phyloP scores from a whole-genome alignment of 2,888 invertebrate genomes.

The Ligdia adustata region DNA sequence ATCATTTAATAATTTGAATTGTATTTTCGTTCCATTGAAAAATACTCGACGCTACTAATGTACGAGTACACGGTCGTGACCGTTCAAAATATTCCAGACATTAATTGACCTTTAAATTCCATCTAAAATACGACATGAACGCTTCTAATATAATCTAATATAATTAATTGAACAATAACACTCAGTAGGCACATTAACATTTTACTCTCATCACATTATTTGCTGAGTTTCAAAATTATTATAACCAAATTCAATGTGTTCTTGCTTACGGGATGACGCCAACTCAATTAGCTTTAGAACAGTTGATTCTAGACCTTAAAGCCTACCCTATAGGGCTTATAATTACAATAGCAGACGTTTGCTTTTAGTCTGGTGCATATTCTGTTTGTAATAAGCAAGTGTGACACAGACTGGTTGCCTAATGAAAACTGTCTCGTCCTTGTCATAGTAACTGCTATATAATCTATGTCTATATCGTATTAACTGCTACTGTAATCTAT shows the following conservation, averaged over 20 bases:
- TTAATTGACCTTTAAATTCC: no score
- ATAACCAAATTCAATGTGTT: constrained; percentile 3
- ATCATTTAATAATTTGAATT: no score
- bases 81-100: no score
- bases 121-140: no score
- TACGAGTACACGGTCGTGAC: no score
- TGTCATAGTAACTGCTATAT: constrained; percentile 5
- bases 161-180: no score
- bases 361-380: constrained; percentile 11
- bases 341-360: not conserved
- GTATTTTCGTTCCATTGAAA: no score
- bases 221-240: not conserved
- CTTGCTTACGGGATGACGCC: constrained; percentile 3
- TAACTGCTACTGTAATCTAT: constrained; percentile 1
- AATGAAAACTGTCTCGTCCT: constrained; percentile 23
- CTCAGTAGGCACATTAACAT: no score
- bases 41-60: no score
- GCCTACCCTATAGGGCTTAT: not conserved
- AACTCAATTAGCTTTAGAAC: constrained; percentile 1
- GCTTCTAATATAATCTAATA: no score
- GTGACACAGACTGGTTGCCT: constrained; percentile 12
- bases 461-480: not conserved
- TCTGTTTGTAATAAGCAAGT: constrained; percentile 14
- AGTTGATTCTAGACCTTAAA: constrained; percentile 3
- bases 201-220: not conserved